phyloP scores from a whole-genome alignment of 2,113 vertebrate genomes.

The Epinephelus lanceolatus region DNA sequence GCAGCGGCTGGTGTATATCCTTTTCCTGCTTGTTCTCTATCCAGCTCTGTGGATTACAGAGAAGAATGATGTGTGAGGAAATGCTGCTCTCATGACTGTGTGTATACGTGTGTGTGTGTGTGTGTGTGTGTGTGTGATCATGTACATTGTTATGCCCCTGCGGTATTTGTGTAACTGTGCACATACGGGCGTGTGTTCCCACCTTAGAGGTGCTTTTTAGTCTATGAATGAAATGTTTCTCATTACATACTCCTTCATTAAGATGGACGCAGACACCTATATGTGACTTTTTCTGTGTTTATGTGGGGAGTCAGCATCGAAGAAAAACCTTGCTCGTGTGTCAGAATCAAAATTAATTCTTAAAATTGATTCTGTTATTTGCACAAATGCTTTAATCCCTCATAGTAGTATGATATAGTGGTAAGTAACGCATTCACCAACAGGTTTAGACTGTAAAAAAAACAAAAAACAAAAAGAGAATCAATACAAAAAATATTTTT shows the following conservation, averaged over 20 bases:
- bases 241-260: constrained; percentile 38
- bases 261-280: constrained; percentile 9
- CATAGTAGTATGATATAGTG: too few relatives aligned
- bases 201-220: constrained; percentile 18
- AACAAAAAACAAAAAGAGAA: too few relatives aligned
- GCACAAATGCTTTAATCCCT: too few relatives aligned
- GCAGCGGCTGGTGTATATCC: constrained; percentile 64
- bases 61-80: constrained; percentile 48
- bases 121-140: constrained; percentile 17
- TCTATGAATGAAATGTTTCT: constrained; percentile 49
- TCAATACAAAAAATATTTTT: too few relatives aligned
- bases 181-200: background rate
- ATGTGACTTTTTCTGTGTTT: constrained; percentile 9
- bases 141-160: background rate
- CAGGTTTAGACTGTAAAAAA: too few relatives aligned
- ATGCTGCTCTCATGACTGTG: constrained; percentile 13
- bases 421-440: too few relatives aligned
- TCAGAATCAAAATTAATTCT: too few relatives aligned
- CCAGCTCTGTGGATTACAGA: constrained; percentile 69
- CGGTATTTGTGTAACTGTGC: too few relatives aligned
- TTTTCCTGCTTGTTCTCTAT: constrained; percentile 66
- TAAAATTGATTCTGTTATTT: too few relatives aligned
- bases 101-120: background rate
- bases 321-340: too few relatives aligned
- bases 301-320: too few relatives aligned